Conservation (phyloP, 2,113 vertebrate species). For the Formicarius rufipectus region DNA sequence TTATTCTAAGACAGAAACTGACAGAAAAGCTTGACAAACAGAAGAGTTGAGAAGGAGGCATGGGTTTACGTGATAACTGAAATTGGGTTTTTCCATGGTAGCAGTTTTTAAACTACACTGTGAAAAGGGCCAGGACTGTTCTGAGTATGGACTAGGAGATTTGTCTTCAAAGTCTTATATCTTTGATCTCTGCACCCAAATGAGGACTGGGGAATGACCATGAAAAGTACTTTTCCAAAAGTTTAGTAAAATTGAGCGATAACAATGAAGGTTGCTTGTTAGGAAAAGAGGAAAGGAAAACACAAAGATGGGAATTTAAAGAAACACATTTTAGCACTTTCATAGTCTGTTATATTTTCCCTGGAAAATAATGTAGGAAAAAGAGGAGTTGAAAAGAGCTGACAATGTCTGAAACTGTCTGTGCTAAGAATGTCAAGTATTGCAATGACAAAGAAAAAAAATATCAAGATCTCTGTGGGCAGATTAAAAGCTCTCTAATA, state of each 20-base stretch:
- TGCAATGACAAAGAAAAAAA: not conserved
- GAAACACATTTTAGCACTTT: not conserved
- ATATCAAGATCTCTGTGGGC: not conserved
- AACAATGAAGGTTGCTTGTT: not conserved
- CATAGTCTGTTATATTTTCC: not conserved
- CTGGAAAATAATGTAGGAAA: not conserved
- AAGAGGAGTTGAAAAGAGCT: not conserved
- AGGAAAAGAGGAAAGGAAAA: not conserved
- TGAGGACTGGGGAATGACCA: not conserved
- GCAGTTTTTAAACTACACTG: not conserved
- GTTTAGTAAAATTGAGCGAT: not conserved
- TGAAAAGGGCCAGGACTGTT: not conserved
- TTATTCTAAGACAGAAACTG: not conserved
- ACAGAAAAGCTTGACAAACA: not conserved
- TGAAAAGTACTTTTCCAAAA: not conserved
- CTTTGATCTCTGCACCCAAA: not conserved
- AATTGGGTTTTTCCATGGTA: not conserved
- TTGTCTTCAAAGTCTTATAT: not conserved
- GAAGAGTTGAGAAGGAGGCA: not conserved
- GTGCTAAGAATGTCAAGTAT: not conserved
- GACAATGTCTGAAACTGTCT: not conserved
- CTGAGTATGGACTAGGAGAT: not conserved
- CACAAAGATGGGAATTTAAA: not conserved
- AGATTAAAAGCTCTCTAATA: not conserved
- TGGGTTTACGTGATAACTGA: not conserved